Percentiles rank a stretch among this genome's conserved stretches.
These are phyloP conservation scores for Notamacropus eugenii DNA, from an alignment of 2,797 vertebrate species.

Conservation along the genomic window DNA sequence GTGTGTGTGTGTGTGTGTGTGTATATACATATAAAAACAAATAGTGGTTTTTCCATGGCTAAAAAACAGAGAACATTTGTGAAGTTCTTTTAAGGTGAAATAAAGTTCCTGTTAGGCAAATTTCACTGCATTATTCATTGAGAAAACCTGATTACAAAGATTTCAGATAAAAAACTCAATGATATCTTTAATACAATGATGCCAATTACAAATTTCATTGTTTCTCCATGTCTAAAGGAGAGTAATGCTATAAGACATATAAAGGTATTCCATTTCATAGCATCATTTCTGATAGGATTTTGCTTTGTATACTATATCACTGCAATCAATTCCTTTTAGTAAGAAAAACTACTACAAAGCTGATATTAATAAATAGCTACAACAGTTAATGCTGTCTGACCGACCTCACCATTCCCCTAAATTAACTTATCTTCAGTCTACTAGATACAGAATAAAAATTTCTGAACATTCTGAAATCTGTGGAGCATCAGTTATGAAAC, in stretches of 20 bases:
- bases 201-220: background rate
- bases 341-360: background rate
- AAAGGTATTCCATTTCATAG: background rate
- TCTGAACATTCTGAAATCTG: background rate
- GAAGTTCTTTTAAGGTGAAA: background rate
- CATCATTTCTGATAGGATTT: background rate
- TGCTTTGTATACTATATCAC: background rate
- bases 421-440: background rate
- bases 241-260: background rate
- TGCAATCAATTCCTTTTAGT: background rate
- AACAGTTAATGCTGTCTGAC: background rate
- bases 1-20: accelerated
- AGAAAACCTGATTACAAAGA: background rate
- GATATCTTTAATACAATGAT: background rate
- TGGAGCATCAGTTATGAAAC: background rate
- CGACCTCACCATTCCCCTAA: background rate
- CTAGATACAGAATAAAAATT: background rate
- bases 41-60: background rate
- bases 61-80: slow-evolving; percentile 1
- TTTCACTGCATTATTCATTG: background rate
- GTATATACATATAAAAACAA: too few species aligned
- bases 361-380: background rate
- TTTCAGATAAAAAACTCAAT: background rate
- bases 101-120: background rate
- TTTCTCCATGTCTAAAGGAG: background rate